These are phyloP conservation scores for Epinephelus awoara DNA, from an alignment of 2,797 vertebrate species.

Conservation along the genomic window DNA sequence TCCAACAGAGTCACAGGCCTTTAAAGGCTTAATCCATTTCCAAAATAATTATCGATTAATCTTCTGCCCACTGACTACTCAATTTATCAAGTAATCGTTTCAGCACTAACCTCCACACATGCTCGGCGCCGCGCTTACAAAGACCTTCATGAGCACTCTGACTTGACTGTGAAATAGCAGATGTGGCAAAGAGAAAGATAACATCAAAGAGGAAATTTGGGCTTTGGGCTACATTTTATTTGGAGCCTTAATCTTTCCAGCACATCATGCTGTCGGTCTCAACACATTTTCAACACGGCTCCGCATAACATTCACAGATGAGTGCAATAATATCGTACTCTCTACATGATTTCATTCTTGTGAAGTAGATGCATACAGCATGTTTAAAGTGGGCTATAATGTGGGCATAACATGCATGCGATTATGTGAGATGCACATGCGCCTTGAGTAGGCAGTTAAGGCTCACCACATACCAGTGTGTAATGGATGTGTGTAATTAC, in stretches of 20 bases:
- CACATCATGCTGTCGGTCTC: slow-evolving; percentile 53
- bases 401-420: slow-evolving; percentile 22
- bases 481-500: slow-evolving; percentile 50
- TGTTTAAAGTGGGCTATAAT: slow-evolving; percentile 9
- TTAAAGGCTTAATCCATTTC: slow-evolving; percentile 14
- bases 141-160: slow-evolving; percentile 36
- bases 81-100: slow-evolving; percentile 24
- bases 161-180: slow-evolving; percentile 54
- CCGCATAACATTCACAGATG: slow-evolving; percentile 36
- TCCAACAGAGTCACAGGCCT: not conserved
- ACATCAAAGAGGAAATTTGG: slow-evolving; percentile 69
- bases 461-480: slow-evolving; percentile 26
- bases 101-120: not conserved
- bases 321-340: slow-evolving; percentile 27
- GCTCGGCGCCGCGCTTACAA: slow-evolving; percentile 22
- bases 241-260: slow-evolving; percentile 67
- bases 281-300: slow-evolving; percentile 47
- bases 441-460: slow-evolving; percentile 6
- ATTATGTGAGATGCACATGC: slow-evolving; percentile 13
- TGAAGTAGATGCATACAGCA: slow-evolving; percentile 5
- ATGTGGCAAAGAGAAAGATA: slow-evolving; percentile 63
- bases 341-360: slow-evolving; percentile 25
- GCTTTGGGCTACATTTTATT: slow-evolving; percentile 74
- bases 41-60: slow-evolving; percentile 26
- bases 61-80: slow-evolving; percentile 3